Evolutionary conservation across 2,888 invertebrate genomes (phyloP), one percentile per base, ranked within the genome.

Genomic region (Cremastobaeus sp.): DNA sequence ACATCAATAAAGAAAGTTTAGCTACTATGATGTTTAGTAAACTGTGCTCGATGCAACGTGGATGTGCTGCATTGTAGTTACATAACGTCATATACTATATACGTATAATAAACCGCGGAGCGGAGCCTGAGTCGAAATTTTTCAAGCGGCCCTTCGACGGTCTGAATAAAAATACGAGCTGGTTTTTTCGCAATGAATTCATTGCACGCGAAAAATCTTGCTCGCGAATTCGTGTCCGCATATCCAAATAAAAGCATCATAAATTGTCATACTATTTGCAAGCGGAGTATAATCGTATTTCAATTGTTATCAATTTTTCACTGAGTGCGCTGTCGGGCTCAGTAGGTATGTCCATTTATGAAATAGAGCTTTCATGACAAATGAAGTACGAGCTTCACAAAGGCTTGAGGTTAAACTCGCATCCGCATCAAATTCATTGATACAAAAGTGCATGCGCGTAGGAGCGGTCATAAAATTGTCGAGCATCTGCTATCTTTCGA

Each of bases 401-500:
- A n/a, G 25, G 17, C 15, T 30, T 9, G 20, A 25, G 35, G 35
- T 54, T 14, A 35, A 52, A 50, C 17, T 25, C 8, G 25, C 32
- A 20, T 9, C 5, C 17, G 30, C 20, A 30, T 62, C 21, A 41
- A 64, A 35, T 64, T 52, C 25, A 35, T 35, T n/a, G 52, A 34
- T 2, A 35, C 50, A 37, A 47, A 54, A 37, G 14, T 65, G 30
- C 11, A 65, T 54, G 54, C 47, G 25, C 43, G 64, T 54, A 48
- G 47, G 55, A 18, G 43, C 5, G 14, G 37, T 21, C 50, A 39
- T 66, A 41, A 66, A 57, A 57, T 66, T 57, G 55, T 57, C 18
- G 25, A 48, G 43, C 48, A 57, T 57, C 57, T 66, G 66, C 41
- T 66, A 66, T 66, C 48, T 66, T 57, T 66, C 41, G 57, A 54